A percentile compares a stretch with the other conserved stretches of the same genome.
Conservation (phyloP, 2,888 invertebrate species). For the Rhynchonema sp. region DNA sequence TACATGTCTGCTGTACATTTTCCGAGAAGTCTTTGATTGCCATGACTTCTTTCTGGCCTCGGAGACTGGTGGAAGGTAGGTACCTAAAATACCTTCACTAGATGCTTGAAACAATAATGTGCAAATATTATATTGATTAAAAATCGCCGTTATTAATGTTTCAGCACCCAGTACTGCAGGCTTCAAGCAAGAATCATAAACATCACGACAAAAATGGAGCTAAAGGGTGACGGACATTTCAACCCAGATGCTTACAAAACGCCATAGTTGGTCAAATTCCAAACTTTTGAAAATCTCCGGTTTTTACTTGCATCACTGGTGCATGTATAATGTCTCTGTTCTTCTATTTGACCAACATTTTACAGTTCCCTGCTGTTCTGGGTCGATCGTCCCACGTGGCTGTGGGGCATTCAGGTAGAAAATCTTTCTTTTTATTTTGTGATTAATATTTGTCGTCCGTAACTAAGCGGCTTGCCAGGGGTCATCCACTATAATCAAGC, state of each 20-base stretch:
- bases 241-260: no score
- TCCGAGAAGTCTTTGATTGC: constrained; percentile 21
- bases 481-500: no score
- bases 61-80: no score
- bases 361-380: constrained; percentile 10
- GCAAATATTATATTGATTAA: neutral
- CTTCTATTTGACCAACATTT: neutral
- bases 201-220: no score
- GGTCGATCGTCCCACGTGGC: constrained; percentile 13
- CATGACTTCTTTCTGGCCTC: no score
- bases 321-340: neutral
- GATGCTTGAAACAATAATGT: neutral
- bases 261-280: no score
- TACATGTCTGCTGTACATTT: neutral
- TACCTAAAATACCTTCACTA: constrained; percentile 48
- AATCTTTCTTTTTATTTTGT: neutral
- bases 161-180: neutral
- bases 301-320: neutral
- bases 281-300: neutral
- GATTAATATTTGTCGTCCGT: no score
- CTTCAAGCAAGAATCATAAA: no score
- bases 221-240: no score
- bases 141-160: neutral
- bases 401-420: constrained; percentile 12
- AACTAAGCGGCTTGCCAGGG: no score